Evolutionary conservation across 2,113 vertebrate species (phyloP), one percentile per base, ranked within the genome.

Genomic region (Caloenas nicobarica): DNA sequence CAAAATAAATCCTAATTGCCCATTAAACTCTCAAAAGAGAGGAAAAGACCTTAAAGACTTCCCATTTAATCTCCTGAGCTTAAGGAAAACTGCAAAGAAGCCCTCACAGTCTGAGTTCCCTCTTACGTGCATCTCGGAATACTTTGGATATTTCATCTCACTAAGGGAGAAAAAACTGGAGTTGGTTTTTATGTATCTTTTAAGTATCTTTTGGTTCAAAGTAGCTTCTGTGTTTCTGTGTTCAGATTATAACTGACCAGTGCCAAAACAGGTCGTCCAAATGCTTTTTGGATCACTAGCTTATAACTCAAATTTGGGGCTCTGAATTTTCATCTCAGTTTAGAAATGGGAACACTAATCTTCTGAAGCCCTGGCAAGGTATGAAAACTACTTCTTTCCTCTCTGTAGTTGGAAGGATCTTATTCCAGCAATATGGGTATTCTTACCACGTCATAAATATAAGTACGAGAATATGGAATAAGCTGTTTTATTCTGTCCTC

Each of bases 211-310:
- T 69, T 61, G 16, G 31, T 81, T 95, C 34, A 86, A 60, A 61
- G 91, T 42, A 62, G 21, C 66, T 95, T 73, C 83, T 93, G 77
- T 28, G 61, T 61, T 89, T 34, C 2, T 74, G 26, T 68, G 57
- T 85, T 91, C 73, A 64, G 38, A 60, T 74, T 84, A 3, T 34
- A 42, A 69, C 5, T 46, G 48, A 64, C 40, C 16, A 22, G 61
- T 93, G 81, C 48, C 65, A 84, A 72, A 92, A 51, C 86, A 95
- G 81, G 76, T 93, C 89, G 61, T 61, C 34, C 48, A 44, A 44
- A 68, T 79, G 26, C 24, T 68, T 84, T 93, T 77, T 93, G 77
- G 60, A 71, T 92, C 46, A 28, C 24, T 71, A 33, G 16, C 9
- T 87, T 89, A 13, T 46, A 71, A 42, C 44, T 89, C 44, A 60